Evolutionary conservation across 2,888 invertebrate species (phyloP).

Genomic region (Strigamia transsilvanica): DNA sequence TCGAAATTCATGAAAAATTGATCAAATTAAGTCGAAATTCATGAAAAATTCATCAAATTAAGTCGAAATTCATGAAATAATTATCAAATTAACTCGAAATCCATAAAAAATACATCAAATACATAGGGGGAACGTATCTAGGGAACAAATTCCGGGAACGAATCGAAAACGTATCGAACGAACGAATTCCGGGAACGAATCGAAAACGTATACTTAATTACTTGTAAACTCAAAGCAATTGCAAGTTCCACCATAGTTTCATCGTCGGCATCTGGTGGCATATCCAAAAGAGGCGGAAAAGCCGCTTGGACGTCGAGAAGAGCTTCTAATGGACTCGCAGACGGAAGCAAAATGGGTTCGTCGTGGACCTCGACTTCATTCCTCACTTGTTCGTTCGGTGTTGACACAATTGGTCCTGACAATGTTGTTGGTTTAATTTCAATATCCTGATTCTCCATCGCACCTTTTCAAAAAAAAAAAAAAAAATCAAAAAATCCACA

Average conservation of each 20-base stretch:
- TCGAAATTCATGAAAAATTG: too few relatives aligned
- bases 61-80: too few relatives aligned
- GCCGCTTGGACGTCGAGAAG: slow-evolving; percentile 64
- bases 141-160: too few relatives aligned
- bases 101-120: too few relatives aligned
- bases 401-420: neutral
- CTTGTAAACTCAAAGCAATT: slow-evolving; percentile 89
- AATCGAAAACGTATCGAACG: too few relatives aligned
- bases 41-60: too few relatives aligned
- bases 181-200: too few relatives aligned
- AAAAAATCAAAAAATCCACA: too few relatives aligned
- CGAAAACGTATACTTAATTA: neutral
- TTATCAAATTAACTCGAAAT: too few relatives aligned
- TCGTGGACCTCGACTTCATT: slow-evolving; percentile 57
- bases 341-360: slow-evolving; percentile 57
- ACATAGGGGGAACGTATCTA: too few relatives aligned
- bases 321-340: slow-evolving; percentile 66
- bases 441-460: slow-evolving; percentile 24
- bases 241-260: slow-evolving; percentile 97
- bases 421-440: slow-evolving; percentile 31
- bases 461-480: too few relatives aligned
- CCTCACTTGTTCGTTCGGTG: slow-evolving; percentile 10
- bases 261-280: slow-evolving; percentile 95
- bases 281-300: slow-evolving; percentile 82
- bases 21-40: too few relatives aligned